Evolutionary conservation across 2,888 invertebrate species (phyloP).

Genomic region (Drosophila emarginata): DNA sequence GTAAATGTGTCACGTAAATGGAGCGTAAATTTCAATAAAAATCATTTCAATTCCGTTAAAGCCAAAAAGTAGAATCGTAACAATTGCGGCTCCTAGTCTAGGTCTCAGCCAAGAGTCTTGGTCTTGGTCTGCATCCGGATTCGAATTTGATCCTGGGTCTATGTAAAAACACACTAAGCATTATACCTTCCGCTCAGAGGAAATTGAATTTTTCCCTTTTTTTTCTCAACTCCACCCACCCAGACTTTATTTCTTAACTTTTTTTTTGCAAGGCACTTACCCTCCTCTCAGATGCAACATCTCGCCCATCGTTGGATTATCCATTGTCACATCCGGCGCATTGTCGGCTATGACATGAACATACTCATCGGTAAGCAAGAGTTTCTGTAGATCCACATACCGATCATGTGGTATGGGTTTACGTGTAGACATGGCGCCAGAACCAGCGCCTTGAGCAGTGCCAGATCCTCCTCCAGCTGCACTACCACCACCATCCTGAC

Average conservation of each 20-base stretch:
- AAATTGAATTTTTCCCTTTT: conserved; percentile 71
- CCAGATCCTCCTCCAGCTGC: conserved; percentile 35
- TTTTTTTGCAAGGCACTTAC: conserved; percentile 75
- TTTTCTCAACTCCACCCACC: not conserved
- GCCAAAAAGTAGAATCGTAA: conserved; percentile 58
- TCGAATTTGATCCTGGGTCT: conserved; percentile 23
- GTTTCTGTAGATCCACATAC: conserved; percentile 77
- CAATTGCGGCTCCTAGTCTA: conserved; percentile 34
- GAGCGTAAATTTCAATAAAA: conserved; percentile 79
- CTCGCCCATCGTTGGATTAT: conserved; percentile 89
- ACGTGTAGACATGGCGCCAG: conserved; percentile 70
- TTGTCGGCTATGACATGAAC: conserved; percentile 82
- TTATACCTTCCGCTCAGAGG: conserved; percentile 70
- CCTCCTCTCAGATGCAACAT: conserved; percentile 84
- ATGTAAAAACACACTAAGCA: conserved; percentile 59
- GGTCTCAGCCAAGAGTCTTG: conserved; percentile 6
- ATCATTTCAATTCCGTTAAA: conserved; percentile 75
- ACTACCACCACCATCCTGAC: conserved; percentile 63
- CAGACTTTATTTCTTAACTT: not conserved
- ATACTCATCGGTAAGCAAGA: conserved; percentile 65
- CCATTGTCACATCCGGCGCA: conserved; percentile 84
- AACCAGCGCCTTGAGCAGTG: conserved; percentile 6
- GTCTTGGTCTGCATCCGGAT: conserved; percentile 16
- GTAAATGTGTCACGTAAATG: conserved; percentile 78
- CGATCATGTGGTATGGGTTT: conserved; percentile 80